Evolutionary conservation across 2,113 vertebrate genomes (phyloP).

Genomic region (Protomyctophum bolini): DNA sequence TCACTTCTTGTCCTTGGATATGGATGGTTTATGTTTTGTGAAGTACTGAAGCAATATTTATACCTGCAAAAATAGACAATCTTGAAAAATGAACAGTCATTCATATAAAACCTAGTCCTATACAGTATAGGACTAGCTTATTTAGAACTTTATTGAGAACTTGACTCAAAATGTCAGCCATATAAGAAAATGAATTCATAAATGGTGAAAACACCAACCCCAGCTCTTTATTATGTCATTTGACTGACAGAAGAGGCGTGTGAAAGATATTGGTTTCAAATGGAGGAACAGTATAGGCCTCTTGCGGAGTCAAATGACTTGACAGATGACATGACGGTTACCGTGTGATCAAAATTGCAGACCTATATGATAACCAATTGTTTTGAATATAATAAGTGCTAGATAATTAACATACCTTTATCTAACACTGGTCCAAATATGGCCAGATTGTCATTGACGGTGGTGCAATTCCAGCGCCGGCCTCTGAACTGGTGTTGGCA

Average conservation of each 20-base stretch:
- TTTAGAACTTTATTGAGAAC: too few species aligned
- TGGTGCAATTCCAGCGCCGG: conserved; percentile 97
- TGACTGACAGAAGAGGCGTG: conserved; percentile 2
- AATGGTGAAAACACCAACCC: neutral
- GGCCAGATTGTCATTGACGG: conserved; percentile 89
- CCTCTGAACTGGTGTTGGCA: conserved; percentile 97
- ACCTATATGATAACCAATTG: too few species aligned
- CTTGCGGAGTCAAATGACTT: too few species aligned
- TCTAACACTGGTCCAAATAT: conserved; percentile 97
- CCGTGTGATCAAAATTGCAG: too few species aligned
- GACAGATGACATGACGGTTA: too few species aligned
- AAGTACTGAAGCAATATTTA: too few species aligned
- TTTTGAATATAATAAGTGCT: neutral
- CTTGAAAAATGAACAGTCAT: too few species aligned
- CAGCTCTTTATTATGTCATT: neutral
- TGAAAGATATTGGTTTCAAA: neutral
- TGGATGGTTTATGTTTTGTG: too few species aligned
- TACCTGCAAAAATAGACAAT: too few species aligned
- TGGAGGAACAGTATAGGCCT: neutral
- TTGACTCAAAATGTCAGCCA: conserved; percentile 20
- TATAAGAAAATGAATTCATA: conserved; percentile 7
- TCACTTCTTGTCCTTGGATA: too few species aligned
- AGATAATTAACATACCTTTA: conserved; percentile 82
- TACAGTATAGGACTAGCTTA: too few species aligned
- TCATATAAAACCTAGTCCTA: too few species aligned